These are phyloP conservation scores for Physella acuta DNA, from an alignment of 1,140 invertebrate species.

Conservation along the genomic window DNA sequence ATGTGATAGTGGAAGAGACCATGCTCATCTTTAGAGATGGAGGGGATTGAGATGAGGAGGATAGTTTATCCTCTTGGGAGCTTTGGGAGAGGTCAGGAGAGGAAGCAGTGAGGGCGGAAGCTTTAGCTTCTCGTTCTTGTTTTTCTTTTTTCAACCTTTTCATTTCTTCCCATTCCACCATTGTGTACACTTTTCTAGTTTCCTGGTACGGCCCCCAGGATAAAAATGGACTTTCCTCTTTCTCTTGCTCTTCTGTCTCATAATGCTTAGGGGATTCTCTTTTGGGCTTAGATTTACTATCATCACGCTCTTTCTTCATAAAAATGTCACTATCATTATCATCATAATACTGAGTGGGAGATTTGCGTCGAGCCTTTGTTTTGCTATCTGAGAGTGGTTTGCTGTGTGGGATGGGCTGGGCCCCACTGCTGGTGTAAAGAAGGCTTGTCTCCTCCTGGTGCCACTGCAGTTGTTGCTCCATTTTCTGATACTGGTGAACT, in stretches of 20 bases:
- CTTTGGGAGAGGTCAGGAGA: slow-evolving; percentile 23
- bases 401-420: not conserved
- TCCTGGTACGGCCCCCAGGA: slow-evolving; percentile 47
- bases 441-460: slow-evolving; percentile 17
- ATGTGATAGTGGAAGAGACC: slow-evolving; percentile 4
- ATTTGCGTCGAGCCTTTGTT: slow-evolving; percentile 21
- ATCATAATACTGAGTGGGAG: slow-evolving; percentile 1
- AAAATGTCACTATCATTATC: not conserved
- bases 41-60: slow-evolving; percentile 7
- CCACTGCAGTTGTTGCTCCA: slow-evolving; percentile 7
- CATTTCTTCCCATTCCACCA: slow-evolving; percentile 56
- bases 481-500: slow-evolving; percentile 9
- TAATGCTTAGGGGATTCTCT: slow-evolving; percentile 20
- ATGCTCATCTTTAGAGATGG: slow-evolving; percentile 4
- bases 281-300: slow-evolving; percentile 20
- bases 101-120: slow-evolving; percentile 10
- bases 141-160: slow-evolving; percentile 34
- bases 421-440: slow-evolving; percentile 11
- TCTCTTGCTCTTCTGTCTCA: slow-evolving; percentile 6
- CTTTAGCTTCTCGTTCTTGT: slow-evolving; percentile 23
- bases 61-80: slow-evolving; percentile 6
- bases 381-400: not conserved
- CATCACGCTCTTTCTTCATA: not conserved
- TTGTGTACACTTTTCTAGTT: slow-evolving; percentile 53
- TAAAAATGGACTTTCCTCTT: slow-evolving; percentile 33